phyloP scores from a whole-genome alignment of 2,113 vertebrate species.

The Macquaria ambigua region DNA sequence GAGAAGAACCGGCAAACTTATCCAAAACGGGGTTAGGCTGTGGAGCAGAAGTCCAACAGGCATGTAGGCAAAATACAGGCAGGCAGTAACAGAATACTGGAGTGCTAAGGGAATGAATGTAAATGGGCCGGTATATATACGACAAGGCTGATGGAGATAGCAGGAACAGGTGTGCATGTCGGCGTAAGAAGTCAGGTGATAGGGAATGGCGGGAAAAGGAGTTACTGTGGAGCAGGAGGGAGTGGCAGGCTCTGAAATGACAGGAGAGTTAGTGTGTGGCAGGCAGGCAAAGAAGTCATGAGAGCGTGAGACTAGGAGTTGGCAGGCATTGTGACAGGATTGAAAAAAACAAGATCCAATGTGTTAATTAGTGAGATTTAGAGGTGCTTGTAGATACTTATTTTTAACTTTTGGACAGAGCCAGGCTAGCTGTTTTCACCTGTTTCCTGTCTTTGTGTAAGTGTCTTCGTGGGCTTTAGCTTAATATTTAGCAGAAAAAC shows the following conservation, averaged over 20 bases:
- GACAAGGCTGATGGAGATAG: background rate
- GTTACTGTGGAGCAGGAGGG: background rate
- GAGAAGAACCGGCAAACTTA: background rate
- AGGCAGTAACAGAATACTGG: background rate
- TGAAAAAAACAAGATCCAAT: background rate
- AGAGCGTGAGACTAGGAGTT: background rate
- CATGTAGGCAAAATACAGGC: background rate
- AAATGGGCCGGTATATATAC: background rate
- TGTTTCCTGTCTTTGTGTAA: background rate
- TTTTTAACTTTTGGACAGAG: background rate
- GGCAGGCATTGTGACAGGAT: background rate
- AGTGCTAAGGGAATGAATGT: background rate
- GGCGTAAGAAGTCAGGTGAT: background rate
- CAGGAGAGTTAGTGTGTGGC: no score
- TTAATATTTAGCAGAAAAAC: background rate
- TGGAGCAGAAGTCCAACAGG: background rate
- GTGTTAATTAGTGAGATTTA: background rate
- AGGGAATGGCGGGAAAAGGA: background rate
- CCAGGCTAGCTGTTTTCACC: no score
- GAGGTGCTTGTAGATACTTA: no score
- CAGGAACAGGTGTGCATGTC: background rate
- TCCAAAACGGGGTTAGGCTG: background rate
- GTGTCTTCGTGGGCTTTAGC: background rate
- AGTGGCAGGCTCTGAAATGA: background rate
- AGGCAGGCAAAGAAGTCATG: no score